Base-by-base conservation (phyloP, 2,113 vertebrate genomes). In the Oryzias curvinotus region DNA sequence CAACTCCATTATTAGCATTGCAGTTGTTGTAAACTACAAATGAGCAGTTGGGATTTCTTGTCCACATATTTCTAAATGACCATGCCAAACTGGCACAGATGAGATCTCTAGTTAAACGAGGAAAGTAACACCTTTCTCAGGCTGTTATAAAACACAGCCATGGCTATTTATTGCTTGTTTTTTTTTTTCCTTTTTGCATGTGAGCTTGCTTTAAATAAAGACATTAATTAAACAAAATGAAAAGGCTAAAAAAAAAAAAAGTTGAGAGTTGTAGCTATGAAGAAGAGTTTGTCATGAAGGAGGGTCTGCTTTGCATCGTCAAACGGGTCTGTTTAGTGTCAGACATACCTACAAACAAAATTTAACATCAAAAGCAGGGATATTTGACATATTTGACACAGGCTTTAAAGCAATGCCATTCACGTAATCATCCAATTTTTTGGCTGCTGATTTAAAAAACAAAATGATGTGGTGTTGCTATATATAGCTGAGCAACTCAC, bases 81-180 rank as follows among this genome's bases (percentile, higher is more conserved):
- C 15, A 13, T 6, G 14, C 48, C 30, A 55, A 64, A 36, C 7
- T 64, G 50, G 65, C 53, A 51, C 19, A 54, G 76, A 72, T 71
- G 69, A 59, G 62, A 44, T 54, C 60, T 71, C 61, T 44, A 72
- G 44, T 36, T 71, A 52, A 54, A 68, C 63, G 55, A 46, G 45
- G 57, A 48, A 71, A 64, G 66, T 62, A 83, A 75, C 73, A 84
- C 81, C 67, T 80, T 63, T 43, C 15, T 50, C 16, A 61, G 41
- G 42, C 44, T 55, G 25, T 75, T 68, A 80, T 82, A 71, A 82
- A 75, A 75, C 14, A 7, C 50, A 66, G 66, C 74, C 75, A 81
- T 45, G 54, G 54, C 58, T 54, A 62, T 19, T 71, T 58, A 80
- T 76, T 57, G 57, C n/a, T 48, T 65, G 21, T 17, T 21, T 58